Evolutionary conservation across 2,888 invertebrate genomes (phyloP), one percentile per base, ranked within the genome.

Genomic region (Cephus pygmeus): DNA sequence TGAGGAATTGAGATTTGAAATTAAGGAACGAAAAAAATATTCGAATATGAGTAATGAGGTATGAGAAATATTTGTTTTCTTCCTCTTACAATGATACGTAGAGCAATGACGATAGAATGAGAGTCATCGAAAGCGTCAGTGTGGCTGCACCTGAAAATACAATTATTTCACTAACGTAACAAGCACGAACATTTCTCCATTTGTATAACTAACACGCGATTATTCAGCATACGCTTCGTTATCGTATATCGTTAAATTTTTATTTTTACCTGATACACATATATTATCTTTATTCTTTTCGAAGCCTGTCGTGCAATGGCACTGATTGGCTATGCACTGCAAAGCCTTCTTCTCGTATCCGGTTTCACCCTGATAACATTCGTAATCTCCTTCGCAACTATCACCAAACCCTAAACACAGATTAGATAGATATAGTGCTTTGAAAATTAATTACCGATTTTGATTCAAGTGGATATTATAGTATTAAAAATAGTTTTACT

Each of bases 301-400:
- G 40, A 79, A 87, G 75, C 79, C 75, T 6, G 82, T 79, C 11
- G 80, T 77, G 40, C 88, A 88, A 1, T 40, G 77, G 77, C 88
- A 88, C 31, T 73, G 36, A 11, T 79, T 83, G 3, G 6, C 73
- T 9, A 75, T 0, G 71, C 88, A 88, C 12, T 11, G 69, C 69
- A 86, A 30, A 4, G 82, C 78, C 33, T 75, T 77, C 6, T 2
- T 35, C 15, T 33, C 75, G 11, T 76, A 76, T 9, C 69, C 40
- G 3, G 81, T 76, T 12, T 79, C 78, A 3, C 40, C 75, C 40
- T 87, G 86, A 33, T 83, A 85, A 76, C 88, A 88, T 23, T 88
- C 86, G 79, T 82, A 75, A 80, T 79, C 75, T 34, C 40, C 75
- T 1, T 34, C 76, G 77, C 88, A 88, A 1, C 34, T 12, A 1